A percentile compares a stretch with the other conserved stretches of the same genome.
These are phyloP conservation scores for Grantiella picta DNA, from an alignment of 2,113 vertebrate species.

Conservation along the genomic window DNA sequence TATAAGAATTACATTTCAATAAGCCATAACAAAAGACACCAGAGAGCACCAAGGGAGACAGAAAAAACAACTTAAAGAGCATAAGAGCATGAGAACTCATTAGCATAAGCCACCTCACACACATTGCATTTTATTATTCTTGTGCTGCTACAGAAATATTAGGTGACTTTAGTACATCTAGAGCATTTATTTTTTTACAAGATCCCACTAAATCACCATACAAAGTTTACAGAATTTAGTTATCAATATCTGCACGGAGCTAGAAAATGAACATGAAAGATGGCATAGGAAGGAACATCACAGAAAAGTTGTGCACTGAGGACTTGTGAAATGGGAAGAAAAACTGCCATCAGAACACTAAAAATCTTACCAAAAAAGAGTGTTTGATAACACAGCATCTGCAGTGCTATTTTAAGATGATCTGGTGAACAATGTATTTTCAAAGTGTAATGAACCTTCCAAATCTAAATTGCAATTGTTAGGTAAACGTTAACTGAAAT, in stretches of 20 bases:
- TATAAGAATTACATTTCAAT: background rate
- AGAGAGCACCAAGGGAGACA: background rate
- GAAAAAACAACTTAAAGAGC: background rate
- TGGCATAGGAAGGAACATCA: background rate
- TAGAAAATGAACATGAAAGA: background rate
- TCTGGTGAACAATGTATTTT: background rate
- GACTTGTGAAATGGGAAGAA: background rate
- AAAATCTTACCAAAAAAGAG: background rate
- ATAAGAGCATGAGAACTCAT: background rate
- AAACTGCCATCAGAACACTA: background rate
- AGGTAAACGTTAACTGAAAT: background rate
- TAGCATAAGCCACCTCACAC: background rate
- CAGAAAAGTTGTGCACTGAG: background rate
- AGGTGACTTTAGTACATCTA: background rate
- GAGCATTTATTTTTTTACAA: background rate
- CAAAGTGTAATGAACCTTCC: background rate
- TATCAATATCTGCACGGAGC: fast-evolving
- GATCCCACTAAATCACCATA: background rate
- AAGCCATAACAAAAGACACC: background rate
- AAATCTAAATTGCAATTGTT: background rate
- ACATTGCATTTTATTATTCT: background rate
- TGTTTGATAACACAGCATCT: background rate
- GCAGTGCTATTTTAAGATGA: background rate
- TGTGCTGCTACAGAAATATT: background rate
- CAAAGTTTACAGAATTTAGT: background rate